Conservation (phyloP, 92 coral and sea anemone genomes). For the Zoanthus sansibaricus region DNA sequence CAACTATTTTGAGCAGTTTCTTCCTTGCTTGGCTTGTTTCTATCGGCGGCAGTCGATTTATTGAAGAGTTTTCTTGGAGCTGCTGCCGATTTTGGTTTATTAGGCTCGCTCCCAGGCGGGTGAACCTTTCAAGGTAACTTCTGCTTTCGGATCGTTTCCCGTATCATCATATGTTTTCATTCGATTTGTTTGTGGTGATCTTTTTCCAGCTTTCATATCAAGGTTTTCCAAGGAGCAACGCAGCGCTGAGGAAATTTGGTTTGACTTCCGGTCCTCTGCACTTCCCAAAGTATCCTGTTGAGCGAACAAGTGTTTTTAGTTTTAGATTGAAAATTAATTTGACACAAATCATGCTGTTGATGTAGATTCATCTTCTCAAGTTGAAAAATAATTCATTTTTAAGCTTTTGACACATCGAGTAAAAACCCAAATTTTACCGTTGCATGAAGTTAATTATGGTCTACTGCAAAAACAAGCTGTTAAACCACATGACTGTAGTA, state of each 20-base stretch:
- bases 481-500: too few species aligned
- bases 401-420: too few species aligned
- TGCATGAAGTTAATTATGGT: too few species aligned
- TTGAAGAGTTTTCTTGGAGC: neutral
- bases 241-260: neutral
- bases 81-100: neutral
- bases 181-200: constrained; percentile 27
- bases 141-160: neutral
- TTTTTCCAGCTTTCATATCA: neutral
- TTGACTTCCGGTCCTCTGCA: constrained; percentile 26
- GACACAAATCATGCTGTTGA: neutral
- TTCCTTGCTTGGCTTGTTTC: neutral
- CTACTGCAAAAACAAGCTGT: too few species aligned
- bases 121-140: constrained; percentile 12
- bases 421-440: too few species aligned
- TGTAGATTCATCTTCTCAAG: neutral
- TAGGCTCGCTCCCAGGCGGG: constrained; percentile 28
- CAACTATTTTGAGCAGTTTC: neutral
- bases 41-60: neutral
- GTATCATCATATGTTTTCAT: neutral
- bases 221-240: constrained; percentile 21
- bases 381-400: neutral
- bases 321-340: neutral
- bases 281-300: constrained; percentile 7
- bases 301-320: neutral